Base-by-base conservation (phyloP, 2,797 vertebrate genomes). In the Rachycentron canadum region DNA sequence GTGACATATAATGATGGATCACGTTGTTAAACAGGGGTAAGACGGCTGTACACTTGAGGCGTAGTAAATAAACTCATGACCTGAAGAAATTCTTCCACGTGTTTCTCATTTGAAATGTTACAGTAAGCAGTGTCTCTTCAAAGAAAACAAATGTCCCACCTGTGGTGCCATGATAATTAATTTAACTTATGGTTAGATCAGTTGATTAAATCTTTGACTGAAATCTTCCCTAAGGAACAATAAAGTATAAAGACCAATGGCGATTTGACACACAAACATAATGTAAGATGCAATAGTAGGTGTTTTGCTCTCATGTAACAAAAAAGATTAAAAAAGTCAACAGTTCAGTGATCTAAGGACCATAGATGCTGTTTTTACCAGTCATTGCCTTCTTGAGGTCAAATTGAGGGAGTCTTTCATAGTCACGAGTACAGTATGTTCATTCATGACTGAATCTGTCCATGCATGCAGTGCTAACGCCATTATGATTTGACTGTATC, bases 401-500 rank as follows among this genome's bases (percentile, higher is more conserved):
- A 70, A 68, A 28, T 7, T 13, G 14, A 50, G 23, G 25, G 32
- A 50, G 21, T 50, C 49, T 81, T 84, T 66, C 73, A 61, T 40
- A 61, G 49, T 28, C 47, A 55, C 43, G 26, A 38, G 49, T 36
- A 49, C 25, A 58, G 23, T 69, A 13, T 60, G 57, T 61, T 73
- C 50, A 17, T 62, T 47, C 45, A 43, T 55, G 53, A 69, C 63
- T 28, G 34, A 79, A 77, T 84, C 16, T 72, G 77, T 82, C 72
- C 32, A 61, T 77, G 60, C 53, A 36, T 73, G 88, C 73, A 74
- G 25, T 4, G 0, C 62, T 52, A 62, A 49, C 50, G 19, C 47
- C 49, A 11, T 57, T 66, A 41, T 74, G 75, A 87, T 85, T 61
- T 62, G 40, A 79, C 69, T 21, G 4, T 60, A 73, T 82, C 61